Conservation (phyloP, 2,113 vertebrate genomes). For the Cyprichromis sp. region DNA sequence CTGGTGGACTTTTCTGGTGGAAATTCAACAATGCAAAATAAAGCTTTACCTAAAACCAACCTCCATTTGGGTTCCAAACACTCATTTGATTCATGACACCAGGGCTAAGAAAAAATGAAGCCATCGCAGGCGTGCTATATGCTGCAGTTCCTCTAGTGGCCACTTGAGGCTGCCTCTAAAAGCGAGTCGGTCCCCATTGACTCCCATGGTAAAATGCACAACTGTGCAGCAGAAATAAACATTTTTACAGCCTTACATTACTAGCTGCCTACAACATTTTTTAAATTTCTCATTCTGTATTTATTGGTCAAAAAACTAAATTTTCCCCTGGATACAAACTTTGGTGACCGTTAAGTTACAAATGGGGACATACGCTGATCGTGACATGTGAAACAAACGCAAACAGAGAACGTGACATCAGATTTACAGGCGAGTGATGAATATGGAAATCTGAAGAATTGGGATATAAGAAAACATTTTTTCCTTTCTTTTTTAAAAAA, state of each 20-base stretch:
- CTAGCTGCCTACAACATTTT: not conserved
- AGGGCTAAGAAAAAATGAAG: not conserved
- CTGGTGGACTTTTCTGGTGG: not conserved
- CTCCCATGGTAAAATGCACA: not conserved
- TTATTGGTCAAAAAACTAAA: not conserved
- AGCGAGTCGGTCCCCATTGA: not conserved
- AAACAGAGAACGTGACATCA: not conserved
- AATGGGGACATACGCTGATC: not conserved
- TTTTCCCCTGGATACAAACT: not conserved
- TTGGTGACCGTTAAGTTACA: not conserved
- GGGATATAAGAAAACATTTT: not conserved
- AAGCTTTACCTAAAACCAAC: not conserved
- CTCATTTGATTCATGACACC: not conserved
- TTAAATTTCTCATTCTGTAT: not conserved
- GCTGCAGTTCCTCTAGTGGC: not conserved
- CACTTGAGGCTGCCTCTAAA: not conserved
- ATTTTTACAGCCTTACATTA: not conserved
- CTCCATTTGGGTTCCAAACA: not conserved
- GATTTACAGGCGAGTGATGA: not conserved
- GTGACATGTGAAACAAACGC: not conserved
- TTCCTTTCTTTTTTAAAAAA: fast-evolving
- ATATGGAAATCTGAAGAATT: not conserved
- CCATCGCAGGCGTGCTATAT: fast-evolving
- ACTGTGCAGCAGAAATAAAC: not conserved
- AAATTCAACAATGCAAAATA: not conserved